These are phyloP conservation scores for Drosophila orena DNA, from an alignment of 1,140 invertebrate species.

Conservation along the genomic window DNA sequence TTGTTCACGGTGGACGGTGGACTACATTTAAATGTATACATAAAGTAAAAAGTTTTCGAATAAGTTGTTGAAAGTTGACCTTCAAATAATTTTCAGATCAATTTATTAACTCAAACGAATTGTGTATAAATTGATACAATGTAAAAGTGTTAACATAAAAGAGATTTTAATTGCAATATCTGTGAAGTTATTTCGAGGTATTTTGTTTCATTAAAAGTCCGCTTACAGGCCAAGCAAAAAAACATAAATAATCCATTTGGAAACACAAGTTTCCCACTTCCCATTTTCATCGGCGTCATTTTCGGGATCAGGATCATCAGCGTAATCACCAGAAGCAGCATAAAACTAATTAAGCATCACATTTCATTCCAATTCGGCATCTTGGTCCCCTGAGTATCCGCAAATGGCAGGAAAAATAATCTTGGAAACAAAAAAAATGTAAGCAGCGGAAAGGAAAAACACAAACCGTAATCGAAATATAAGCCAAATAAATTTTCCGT, in stretches of 20 bases:
- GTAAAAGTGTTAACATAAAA: no score
- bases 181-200: no score
- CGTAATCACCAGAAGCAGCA: constrained; percentile 30
- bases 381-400: constrained; percentile 47
- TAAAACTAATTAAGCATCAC: constrained; percentile 81
- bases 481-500: constrained; percentile 80
- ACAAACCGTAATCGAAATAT: constrained; percentile 69
- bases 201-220: constrained; percentile 3
- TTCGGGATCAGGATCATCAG: constrained; percentile 46
- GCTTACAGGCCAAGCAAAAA: constrained; percentile 17
- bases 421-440: constrained; percentile 14
- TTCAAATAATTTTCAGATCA: no score
- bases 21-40: constrained; percentile 45
- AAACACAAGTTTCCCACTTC: constrained; percentile 8
- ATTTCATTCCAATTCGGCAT: constrained; percentile 72
- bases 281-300: constrained; percentile 27
- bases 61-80: no score
- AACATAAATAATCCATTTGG: neutral
- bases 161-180: no score
- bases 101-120: no score
- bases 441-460: constrained; percentile 20
- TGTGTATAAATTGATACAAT: no score
- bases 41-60: neutral
- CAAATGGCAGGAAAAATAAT: constrained; percentile 37
- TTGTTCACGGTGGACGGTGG: constrained; percentile 25